Conservation (phyloP, 2,888 invertebrate species). For the Acrobasis consociella region DNA sequence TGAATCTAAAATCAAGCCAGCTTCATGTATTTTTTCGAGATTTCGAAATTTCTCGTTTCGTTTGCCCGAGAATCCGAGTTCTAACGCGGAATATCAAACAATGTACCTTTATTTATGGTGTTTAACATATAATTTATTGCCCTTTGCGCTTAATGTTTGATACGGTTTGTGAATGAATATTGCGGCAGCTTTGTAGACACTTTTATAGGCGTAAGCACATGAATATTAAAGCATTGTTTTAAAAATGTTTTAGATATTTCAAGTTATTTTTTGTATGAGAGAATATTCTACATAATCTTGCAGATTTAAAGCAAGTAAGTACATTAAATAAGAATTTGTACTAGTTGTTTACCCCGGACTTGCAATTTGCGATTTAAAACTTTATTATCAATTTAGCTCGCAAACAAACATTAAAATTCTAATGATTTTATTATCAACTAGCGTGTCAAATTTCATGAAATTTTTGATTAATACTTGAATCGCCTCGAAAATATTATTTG, state of each 20-base stretch:
- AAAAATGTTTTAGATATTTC: neutral
- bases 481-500: too few species aligned
- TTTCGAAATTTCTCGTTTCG: neutral
- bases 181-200: constrained; percentile 7
- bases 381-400: too few species aligned
- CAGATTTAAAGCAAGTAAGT: too few species aligned
- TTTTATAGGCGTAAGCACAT: constrained; percentile 2
- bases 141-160: constrained; percentile 1
- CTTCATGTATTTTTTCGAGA: neutral
- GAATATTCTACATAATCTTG: too few species aligned
- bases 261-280: too few species aligned
- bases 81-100: constrained; percentile 8
- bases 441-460: too few species aligned
- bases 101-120: constrained; percentile 13
- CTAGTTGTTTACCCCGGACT: too few species aligned
- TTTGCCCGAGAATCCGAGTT: neutral
- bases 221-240: neutral
- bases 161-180: constrained; percentile 11
- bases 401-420: too few species aligned
- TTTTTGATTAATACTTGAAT: too few species aligned
- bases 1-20: constrained; percentile 8
- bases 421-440: too few species aligned
- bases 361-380: too few species aligned
- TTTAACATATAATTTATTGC: constrained; percentile 3
- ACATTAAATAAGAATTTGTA: too few species aligned